These are phyloP conservation scores for Onychostoma macrolepis DNA, from an alignment of 2,113 vertebrate species.

Conservation along the genomic window DNA sequence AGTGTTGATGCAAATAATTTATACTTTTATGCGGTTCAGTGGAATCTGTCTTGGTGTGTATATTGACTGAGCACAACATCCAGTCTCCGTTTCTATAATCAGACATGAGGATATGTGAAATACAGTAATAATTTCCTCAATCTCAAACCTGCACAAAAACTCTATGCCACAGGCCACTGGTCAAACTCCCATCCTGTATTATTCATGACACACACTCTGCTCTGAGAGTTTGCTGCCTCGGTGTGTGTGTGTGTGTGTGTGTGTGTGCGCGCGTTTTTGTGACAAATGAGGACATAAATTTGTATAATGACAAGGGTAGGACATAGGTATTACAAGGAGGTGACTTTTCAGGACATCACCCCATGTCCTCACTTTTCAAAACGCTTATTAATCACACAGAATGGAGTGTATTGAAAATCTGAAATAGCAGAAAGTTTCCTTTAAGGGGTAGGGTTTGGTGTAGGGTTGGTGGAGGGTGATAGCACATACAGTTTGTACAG, in stretches of 20 bases:
- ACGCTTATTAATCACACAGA: too few species aligned
- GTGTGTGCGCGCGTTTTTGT: background rate
- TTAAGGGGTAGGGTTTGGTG: too few species aligned
- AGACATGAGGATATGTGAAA: constrained; percentile 1
- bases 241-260: background rate
- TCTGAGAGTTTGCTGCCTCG: constrained; percentile 43
- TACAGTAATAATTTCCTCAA: background rate
- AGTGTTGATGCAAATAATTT: background rate
- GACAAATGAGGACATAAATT: too few species aligned
- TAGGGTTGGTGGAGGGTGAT: too few species aligned
- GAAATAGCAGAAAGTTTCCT: too few species aligned
- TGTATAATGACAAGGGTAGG: too few species aligned
- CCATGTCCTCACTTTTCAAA: too few species aligned
- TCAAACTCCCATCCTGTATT: constrained; percentile 70
- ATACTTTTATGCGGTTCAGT: background rate
- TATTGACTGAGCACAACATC: background rate
- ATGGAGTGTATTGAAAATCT: too few species aligned
- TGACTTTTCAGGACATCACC: too few species aligned
- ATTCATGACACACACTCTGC: constrained; percentile 67
- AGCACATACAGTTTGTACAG: too few species aligned
- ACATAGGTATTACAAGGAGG: too few species aligned
- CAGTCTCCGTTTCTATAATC: background rate
- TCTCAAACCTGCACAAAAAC: constrained; percentile 45
- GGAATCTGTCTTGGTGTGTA: background rate
- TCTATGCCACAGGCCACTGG: constrained; percentile 72